Evolutionary conservation across 2,113 vertebrate genomes (phyloP), one percentile per base, ranked within the genome.

Genomic region (Apaloderma vittatum): DNA sequence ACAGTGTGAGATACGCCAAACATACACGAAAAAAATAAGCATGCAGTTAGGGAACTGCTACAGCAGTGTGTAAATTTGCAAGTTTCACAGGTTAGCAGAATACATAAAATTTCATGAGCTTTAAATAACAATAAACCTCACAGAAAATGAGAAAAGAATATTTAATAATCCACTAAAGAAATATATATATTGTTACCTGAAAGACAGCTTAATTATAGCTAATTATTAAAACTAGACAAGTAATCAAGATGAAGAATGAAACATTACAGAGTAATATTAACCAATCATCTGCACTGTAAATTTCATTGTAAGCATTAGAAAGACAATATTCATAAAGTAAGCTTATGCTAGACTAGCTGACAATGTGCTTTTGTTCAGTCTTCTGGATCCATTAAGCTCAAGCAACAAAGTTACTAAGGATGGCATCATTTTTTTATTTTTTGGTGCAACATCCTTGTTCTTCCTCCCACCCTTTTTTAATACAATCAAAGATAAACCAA

Each of bases 11-110:
- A 93, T 30, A 93, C 4, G 75, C 70, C 79, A 87, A 88, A 93
- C 71, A 61, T 5, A 36, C 4, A 57, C 11, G 81, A 89, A 89
- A 40, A 40, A 40, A 92, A 86, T 77, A 62, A 93, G 82, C 92
- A 40, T 82, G 97, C 86, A 95, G 54, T 73, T 88, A 97, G 89
- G 46, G 32, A 94, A 96, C 94, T 68, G 74, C 58, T 88, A 15
- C 88, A 83, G 80, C 43, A 91, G 81, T 3, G 23, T n/a, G 34
- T 26, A 30, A 40, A 89, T 86, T 78, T 22, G 61, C 87, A 71
- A 59, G 22, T 88, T 82, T 80, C 2, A n/a, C 57, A 72, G 65
- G 81, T 94, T 62, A 95, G 87, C 88, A 96, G 81, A 93, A 87
- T 54, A 91, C 49, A 48, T 9, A 84, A 32, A 37, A 86, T 73